These are phyloP conservation scores for Eublepharis macularius DNA, from an alignment of 2,113 vertebrate species.

Conservation along the genomic window DNA sequence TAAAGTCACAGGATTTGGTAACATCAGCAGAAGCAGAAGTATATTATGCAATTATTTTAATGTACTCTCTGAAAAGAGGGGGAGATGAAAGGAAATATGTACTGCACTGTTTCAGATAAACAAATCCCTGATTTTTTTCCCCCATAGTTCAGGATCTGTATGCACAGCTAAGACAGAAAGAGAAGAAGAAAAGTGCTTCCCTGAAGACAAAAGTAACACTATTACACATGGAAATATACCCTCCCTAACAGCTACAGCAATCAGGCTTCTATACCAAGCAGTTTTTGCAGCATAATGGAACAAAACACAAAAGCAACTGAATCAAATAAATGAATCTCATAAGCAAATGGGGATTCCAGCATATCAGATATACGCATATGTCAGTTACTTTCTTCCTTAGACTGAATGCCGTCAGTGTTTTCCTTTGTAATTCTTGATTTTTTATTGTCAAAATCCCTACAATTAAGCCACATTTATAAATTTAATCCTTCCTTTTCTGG, in stretches of 20 bases:
- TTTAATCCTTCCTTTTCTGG: conserved; percentile 29
- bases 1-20: conserved; percentile 4
- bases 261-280: conserved; percentile 48
- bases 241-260: conserved; percentile 52
- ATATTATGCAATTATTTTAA: conserved; percentile 17
- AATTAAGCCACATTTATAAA: conserved; percentile 22
- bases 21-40: not conserved
- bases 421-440: not conserved
- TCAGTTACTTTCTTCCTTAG: conserved; percentile 25
- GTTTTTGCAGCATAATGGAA: conserved; percentile 44
- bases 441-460: conserved; percentile 22
- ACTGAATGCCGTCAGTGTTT: conserved; percentile 12
- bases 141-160: conserved; percentile 14
- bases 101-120: conserved; percentile 14
- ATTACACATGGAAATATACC: conserved; percentile 47
- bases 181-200: conserved; percentile 37
- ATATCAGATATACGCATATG: conserved; percentile 27
- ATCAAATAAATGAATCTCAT: conserved; percentile 42
- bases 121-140: conserved; percentile 23
- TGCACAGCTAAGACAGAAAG: conserved; percentile 35
- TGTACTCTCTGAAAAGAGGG: conserved; percentile 21
- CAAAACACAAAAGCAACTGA: conserved; percentile 37
- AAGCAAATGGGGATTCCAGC: conserved; percentile 39
- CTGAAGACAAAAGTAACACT: conserved; percentile 42
- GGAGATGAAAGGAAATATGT: conserved; percentile 32